Base-by-base conservation (phyloP, 2,113 vertebrate genomes). In the Tyto alba region DNA sequence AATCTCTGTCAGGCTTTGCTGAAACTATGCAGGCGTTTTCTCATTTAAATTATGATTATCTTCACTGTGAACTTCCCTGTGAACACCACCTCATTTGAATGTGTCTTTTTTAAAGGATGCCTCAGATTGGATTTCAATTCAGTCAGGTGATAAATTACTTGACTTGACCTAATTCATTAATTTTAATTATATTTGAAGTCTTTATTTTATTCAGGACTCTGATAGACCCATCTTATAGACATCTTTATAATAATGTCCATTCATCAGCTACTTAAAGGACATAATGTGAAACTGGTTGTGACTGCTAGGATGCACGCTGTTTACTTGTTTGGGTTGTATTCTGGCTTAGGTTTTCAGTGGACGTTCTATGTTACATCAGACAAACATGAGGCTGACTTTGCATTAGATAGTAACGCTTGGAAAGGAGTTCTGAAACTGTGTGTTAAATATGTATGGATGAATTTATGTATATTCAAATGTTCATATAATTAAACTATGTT, bases 161-260 rank as follows among this genome's bases (percentile, higher is more conserved):
- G 67, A 64, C 82, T 92, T 97, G 71, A 97, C 92, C 97, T 88
- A 93, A 97, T 96, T 96, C 94, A 95, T 86, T 96, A 91, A 89
- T 93, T 90, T 55, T 95, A 64, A 92, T 94, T 30, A 34, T 94
- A 88, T 75, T 81, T 97, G 75, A 97, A 97, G 89, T 82, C 93
- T 45, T 89, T 73, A 77, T 93, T 96, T 97, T 92, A 63, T 55
- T 63, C 26, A 27, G 64, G 29, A 69, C 34, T 94, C 48, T 52
- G 45, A 94, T 79, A 82, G 77, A 92, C 86, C 71, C 84, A 3
- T 92, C 80, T 84, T 89, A 77, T 53, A 87, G 94, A 93, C 55
- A 34, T 93, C 86, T 94, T 82, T 71, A 71, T 93, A 91, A 83
- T 89, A 87, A 96, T 80, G 50, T 80, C 86, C 69, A 66, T 91